phyloP scores from a whole-genome alignment of 1,140 invertebrate species.

The Philotrypesis tridentata region DNA sequence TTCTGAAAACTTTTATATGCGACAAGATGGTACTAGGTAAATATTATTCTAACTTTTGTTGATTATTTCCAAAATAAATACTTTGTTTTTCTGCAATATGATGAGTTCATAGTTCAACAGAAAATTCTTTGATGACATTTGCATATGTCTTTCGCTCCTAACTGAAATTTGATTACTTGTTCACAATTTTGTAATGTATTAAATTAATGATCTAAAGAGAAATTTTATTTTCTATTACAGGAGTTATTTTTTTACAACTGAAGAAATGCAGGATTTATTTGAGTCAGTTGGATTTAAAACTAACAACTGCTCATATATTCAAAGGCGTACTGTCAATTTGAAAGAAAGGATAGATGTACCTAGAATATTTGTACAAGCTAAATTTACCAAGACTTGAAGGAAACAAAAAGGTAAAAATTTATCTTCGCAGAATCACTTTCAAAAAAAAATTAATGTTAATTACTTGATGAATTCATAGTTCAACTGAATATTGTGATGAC shows the following conservation, averaged over 20 bases:
- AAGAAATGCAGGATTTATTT: constrained; percentile 80
- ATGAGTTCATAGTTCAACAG: constrained; percentile 71
- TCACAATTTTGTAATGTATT: too few species aligned
- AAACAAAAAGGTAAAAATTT: background rate
- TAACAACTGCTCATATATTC: constrained; percentile 82
- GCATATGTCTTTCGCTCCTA: constrained; percentile 70
- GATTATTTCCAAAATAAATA: background rate
- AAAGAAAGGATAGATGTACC: constrained; percentile 94
- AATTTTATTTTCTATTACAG: constrained; percentile 74
- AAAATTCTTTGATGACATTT: constrained; percentile 58
- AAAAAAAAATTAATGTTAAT: constrained; percentile 4
- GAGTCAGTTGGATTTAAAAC: constrained; percentile 81
- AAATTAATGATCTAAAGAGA: too few species aligned
- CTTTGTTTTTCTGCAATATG: constrained; percentile 51
- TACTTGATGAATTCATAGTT: constrained; percentile 70
- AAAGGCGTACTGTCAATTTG: constrained; percentile 90
- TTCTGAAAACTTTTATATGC: constrained; percentile 94
- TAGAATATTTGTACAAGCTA: constrained; percentile 93
- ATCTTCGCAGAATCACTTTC: too few species aligned
- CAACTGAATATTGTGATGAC: constrained; percentile 64
- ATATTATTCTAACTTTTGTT: constrained; percentile 9
- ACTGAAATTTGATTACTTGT: constrained; percentile 58
- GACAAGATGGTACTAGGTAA: constrained; percentile 97
- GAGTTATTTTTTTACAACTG: constrained; percentile 86
- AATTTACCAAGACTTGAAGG: constrained; percentile 81